Percentiles rank a stretch among this genome's conserved stretches.
These are phyloP conservation scores for Phenacoccus solenopsis DNA, from an alignment of 1,140 invertebrate species.

Conservation along the genomic window DNA sequence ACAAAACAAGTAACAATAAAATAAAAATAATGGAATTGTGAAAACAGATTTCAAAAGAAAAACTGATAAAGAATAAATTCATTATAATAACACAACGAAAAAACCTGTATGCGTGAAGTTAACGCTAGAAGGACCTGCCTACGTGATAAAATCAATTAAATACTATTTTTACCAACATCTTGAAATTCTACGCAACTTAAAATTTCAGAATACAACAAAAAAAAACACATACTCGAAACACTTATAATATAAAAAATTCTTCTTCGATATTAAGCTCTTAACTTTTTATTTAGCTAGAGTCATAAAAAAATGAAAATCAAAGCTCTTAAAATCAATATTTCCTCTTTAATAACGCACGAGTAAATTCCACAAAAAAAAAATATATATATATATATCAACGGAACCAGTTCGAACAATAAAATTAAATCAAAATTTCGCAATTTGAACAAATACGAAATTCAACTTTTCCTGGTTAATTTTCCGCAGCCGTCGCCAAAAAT, in stretches of 20 bases:
- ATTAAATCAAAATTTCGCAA: too few relatives aligned
- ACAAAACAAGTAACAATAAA: slow-evolving; percentile 3
- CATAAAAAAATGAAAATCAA: neutral
- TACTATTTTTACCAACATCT: neutral
- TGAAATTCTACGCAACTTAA: neutral
- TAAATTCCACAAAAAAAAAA: too few relatives aligned
- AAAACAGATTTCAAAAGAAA: neutral
- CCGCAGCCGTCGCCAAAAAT: too few relatives aligned
- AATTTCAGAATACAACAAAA: neutral
- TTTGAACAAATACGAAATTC: too few relatives aligned
- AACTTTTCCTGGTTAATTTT: too few relatives aligned
- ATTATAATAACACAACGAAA: neutral
- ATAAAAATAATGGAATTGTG: slow-evolving; percentile 16
- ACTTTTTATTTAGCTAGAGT: neutral
- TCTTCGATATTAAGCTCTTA: neutral
- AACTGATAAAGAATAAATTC: neutral
- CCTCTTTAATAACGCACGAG: too few relatives aligned
- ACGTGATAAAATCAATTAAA: too few relatives aligned
- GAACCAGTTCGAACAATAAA: too few relatives aligned
- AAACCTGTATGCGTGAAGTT: neutral
- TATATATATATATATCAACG: too few relatives aligned
- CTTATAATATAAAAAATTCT: too few relatives aligned
- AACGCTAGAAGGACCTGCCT: neutral
- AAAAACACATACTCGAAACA: neutral
- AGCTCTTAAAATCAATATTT: too few relatives aligned